Conservation (phyloP, 2,113 vertebrate species). For the Irena cyanogastra region DNA sequence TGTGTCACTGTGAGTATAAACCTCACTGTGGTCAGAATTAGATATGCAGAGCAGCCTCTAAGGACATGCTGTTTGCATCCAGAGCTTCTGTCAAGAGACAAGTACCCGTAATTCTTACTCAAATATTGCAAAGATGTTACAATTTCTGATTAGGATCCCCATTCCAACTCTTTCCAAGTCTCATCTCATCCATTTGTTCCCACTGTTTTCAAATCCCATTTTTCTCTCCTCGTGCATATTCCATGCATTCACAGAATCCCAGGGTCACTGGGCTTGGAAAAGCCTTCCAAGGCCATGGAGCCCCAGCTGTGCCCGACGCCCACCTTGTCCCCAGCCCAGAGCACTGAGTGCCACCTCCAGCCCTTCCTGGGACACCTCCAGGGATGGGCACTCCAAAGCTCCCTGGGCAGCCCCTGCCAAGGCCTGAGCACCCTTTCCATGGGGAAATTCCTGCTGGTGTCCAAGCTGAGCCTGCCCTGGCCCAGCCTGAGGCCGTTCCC, state of each 20-base stretch:
- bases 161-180: not conserved
- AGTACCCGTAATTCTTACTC: not conserved
- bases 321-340: not conserved
- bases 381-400: not conserved
- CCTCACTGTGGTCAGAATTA: slow-evolving; percentile 7
- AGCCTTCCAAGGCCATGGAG: rapidly evolving
- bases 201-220: not conserved
- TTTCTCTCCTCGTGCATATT: not conserved
- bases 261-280: rapidly evolving
- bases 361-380: not conserved
- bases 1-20: slow-evolving; percentile 22
- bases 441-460: not conserved
- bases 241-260: not conserved
- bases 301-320: not conserved
- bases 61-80: not conserved
- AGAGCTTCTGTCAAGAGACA: not conserved
- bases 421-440: not conserved
- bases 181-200: not conserved
- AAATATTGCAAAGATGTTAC: not conserved
- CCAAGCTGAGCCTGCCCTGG: not conserved
- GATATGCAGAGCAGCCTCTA: not conserved
- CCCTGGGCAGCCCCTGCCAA: not conserved
- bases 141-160: not conserved
- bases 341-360: not conserved
- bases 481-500: not conserved